Base-by-base conservation (phyloP, 2,888 invertebrate species). In the Cryptophagus acutangulus region DNA sequence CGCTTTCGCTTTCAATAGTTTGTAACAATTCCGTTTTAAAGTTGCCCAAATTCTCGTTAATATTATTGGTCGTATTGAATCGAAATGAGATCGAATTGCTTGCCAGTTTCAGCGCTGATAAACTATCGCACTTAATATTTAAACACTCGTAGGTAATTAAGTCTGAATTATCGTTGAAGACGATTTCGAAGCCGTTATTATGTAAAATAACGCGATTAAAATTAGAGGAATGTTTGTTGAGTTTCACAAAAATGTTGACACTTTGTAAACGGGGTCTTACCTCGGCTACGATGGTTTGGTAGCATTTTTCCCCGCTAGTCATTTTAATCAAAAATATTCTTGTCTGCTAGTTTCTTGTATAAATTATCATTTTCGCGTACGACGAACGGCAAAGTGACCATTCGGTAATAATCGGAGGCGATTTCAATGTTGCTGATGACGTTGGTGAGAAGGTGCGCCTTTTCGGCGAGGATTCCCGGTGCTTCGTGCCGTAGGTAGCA, bases 371-470 rank as follows among this genome's bases (percentile, higher is more conserved):
- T 81, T 65, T 90, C 86, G 45, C 80, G 78, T 10, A 90, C 73
- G 16, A 82, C 79, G 71, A 89, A 95, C 0, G 89, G 82, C 46
- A 99, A 62, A 0, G 86, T 84, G 1, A 82, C 82, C 61, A 79
- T 81, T 63, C 86, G 75, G 68, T 97, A 99, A 69, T 90, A 96
- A 58, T 89, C 78, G 1, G 82, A 66, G 59, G 82, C 71, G 56
- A 91, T 70, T 71, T 90, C 82, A 51, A 99, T 79, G 64, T 99
- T 97, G 64, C 81, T 80, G 36, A 99, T 95, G 38, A 96, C 90
- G 4, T 85, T 85, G 31, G 85, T 79, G 8, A 97, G 74, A 40
- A 95, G 71, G 66, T 96, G 94, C 1, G 93, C 84, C 59, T 84
- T 84, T 64, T 93, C 92, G 9, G 83, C 81, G 70, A 80, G 79